These are phyloP conservation scores for Daphoenositta chrysoptera DNA, from an alignment of 2,113 vertebrate species.

Conservation along the genomic window DNA sequence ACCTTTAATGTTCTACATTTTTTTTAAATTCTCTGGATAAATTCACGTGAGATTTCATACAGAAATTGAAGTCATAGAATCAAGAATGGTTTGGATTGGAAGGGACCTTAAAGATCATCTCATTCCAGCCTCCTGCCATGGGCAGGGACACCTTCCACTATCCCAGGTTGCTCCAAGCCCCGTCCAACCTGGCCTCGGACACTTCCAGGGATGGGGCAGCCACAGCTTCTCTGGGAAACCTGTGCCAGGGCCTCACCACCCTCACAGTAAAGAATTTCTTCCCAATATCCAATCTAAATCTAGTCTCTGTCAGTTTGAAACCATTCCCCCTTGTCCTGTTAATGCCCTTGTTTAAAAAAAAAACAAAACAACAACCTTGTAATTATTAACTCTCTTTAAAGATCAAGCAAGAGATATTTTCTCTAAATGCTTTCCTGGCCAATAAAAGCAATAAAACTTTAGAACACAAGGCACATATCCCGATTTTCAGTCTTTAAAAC, in stretches of 20 bases:
- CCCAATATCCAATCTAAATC: not conserved
- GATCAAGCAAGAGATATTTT: not conserved
- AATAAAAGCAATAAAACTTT: not conserved
- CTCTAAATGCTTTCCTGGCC: not conserved
- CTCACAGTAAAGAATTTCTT: not conserved
- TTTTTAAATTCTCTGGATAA: not conserved
- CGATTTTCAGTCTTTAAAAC: not conserved
- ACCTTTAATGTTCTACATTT: rapidly evolving
- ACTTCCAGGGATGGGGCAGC: not conserved
- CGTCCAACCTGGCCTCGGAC: not conserved
- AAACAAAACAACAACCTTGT: not conserved
- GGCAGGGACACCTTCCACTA: not conserved
- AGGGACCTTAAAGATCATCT: not conserved
- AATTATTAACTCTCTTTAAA: not conserved
- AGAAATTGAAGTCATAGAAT: not conserved
- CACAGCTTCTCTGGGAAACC: not conserved
- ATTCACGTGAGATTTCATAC: not conserved
- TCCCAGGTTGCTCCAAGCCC: rapidly evolving
- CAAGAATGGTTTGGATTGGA: not conserved
- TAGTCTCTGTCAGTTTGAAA: not conserved
- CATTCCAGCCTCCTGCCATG: not conserved
- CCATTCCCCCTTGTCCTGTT: not conserved
- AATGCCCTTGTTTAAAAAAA: not conserved
- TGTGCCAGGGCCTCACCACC: not conserved
- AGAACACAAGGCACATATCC: not conserved